A percentile compares a stretch with the other conserved stretches of the same genome.
Conservation (phyloP, 1,140 invertebrate species). For the Dysdera silvatica region DNA sequence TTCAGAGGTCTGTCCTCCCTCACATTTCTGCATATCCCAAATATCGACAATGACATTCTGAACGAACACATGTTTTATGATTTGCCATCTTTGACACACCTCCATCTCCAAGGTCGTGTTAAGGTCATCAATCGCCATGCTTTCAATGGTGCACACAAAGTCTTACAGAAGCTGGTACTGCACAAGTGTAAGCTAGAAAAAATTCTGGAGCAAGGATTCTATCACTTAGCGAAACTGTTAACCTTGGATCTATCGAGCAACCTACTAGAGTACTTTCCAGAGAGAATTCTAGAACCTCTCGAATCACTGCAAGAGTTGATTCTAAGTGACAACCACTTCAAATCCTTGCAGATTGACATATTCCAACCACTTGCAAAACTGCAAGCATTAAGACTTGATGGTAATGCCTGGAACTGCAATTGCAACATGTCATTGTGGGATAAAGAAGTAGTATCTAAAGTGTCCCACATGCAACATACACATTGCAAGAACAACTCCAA, state of each 20-base stretch:
- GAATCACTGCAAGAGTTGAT: constrained; percentile 53
- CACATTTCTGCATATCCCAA: constrained; percentile 49
- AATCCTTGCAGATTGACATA: constrained; percentile 50
- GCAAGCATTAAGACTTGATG: constrained; percentile 52
- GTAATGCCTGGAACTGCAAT: constrained; percentile 62
- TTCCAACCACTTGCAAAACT: constrained; percentile 47
- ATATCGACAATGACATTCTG: constrained; percentile 51
- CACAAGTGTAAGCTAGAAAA: constrained; percentile 54
- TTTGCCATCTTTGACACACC: constrained; percentile 48
- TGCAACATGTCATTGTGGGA: constrained; percentile 59
- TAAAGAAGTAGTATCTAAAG: constrained; percentile 44
- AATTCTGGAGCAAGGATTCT: constrained; percentile 60
- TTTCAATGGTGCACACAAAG: constrained; percentile 52
- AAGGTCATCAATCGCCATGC: constrained; percentile 57
- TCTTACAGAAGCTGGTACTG: constrained; percentile 52
- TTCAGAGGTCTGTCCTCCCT: constrained; percentile 54
- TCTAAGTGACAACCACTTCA: constrained; percentile 54
- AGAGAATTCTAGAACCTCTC: constrained; percentile 56
- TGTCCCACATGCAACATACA: too few species aligned
- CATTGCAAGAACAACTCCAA: too few species aligned
- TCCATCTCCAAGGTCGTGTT: constrained; percentile 53
- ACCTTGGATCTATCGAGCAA: constrained; percentile 58
- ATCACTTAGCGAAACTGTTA: constrained; percentile 52
- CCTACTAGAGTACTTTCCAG: constrained; percentile 51
- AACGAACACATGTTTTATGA: constrained; percentile 55